phyloP scores from a whole-genome alignment of 35 echinoderm and acorn worm genomes.

The Holothuria glaberrima region DNA sequence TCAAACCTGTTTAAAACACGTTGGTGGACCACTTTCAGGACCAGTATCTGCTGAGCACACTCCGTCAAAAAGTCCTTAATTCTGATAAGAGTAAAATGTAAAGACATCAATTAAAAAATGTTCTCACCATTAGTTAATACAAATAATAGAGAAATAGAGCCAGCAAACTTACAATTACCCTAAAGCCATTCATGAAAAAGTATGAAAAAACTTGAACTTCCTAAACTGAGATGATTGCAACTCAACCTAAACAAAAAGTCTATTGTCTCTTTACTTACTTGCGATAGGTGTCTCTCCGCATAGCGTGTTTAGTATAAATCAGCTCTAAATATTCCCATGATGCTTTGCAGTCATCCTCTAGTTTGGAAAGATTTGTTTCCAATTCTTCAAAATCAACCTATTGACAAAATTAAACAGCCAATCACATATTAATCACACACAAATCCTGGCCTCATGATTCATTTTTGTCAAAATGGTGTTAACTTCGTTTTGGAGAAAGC shows the following conservation, averaged over 20 bases:
- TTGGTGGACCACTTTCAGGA: slow-evolving; percentile 92
- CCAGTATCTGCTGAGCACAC: slow-evolving; percentile 92
- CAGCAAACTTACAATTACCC: no score
- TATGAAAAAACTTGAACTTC: no score
- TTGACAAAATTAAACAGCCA: not conserved
- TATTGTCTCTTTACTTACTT: slow-evolving; percentile 65
- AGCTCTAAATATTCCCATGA: slow-evolving; percentile 91
- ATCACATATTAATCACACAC: no score
- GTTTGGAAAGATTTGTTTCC: slow-evolving; percentile 64
- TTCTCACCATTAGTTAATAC: no score
- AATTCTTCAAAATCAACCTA: slow-evolving; percentile 96
- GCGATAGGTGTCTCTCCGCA: slow-evolving; percentile 59
- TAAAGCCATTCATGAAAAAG: no score
- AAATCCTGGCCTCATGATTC: no score
- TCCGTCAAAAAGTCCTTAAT: slow-evolving; percentile 88
- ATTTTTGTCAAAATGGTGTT: no score
- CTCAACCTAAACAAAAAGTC: no score
- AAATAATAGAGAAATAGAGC: no score
- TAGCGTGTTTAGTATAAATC: slow-evolving; percentile 81
- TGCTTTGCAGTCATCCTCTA: slow-evolving; percentile 78
- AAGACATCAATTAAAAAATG: not conserved
- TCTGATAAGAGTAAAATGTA: slow-evolving; percentile 51
- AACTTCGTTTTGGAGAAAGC: no score
- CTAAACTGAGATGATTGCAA: no score
- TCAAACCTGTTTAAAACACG: slow-evolving; percentile 90